Conservation (phyloP, 2,888 invertebrate genomes). For the Pyrgus malvae region DNA sequence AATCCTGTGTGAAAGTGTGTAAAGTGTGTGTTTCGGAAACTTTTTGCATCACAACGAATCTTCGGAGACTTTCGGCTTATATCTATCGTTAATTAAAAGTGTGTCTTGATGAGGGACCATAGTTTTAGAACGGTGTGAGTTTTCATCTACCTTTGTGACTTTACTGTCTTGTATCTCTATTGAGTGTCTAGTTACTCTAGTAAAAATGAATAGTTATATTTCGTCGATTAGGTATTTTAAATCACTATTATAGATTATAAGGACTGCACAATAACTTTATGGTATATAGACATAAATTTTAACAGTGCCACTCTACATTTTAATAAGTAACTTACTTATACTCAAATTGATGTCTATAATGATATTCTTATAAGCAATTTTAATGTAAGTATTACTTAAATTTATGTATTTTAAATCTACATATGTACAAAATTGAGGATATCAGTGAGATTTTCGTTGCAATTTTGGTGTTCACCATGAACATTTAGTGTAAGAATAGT, state of each 20-base stretch:
- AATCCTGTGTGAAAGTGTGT: conserved; percentile 18
- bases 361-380: conserved; percentile 54
- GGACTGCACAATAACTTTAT: conserved; percentile 68
- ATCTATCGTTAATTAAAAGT: conserved; percentile 44
- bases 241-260: conserved; percentile 54
- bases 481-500: conserved; percentile 36
- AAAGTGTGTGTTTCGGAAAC: conserved; percentile 34
- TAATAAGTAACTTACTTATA: conserved; percentile 46
- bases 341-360: conserved; percentile 46
- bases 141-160: conserved; percentile 48
- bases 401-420: conserved; percentile 30
- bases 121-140: conserved; percentile 60
- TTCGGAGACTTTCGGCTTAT: conserved; percentile 48
- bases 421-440: conserved; percentile 38
- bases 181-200: conserved; percentile 46
- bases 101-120: conserved; percentile 75
- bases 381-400: conserved; percentile 33
- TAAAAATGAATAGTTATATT: conserved; percentile 38
- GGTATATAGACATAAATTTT: conserved; percentile 45
- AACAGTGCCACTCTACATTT: conserved; percentile 71
- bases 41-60: conserved; percentile 54
- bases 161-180: conserved; percentile 53
- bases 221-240: conserved; percentile 41
- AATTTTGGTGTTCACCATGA: conserved; percentile 46
- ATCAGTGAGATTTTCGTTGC: conserved; percentile 49